These are phyloP conservation scores for Aphaenogaster floridana DNA, from an alignment of 1,140 invertebrate genomes.

Conservation along the genomic window DNA sequence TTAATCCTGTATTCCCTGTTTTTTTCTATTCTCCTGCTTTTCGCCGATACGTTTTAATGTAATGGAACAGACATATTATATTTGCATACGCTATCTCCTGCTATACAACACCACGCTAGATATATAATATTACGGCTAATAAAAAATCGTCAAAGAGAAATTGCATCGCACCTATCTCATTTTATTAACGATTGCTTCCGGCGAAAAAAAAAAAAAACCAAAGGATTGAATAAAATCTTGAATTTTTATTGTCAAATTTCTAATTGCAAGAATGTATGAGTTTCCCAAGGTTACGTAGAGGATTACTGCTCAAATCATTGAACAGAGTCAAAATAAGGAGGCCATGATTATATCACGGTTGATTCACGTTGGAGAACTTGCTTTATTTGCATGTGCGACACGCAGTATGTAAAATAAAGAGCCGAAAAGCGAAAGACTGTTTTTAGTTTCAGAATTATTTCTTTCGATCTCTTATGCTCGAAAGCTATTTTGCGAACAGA, in stretches of 20 bases:
- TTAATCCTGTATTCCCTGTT: conserved; percentile 41
- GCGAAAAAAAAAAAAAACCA: neutral
- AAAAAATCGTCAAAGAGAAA: conserved; percentile 1
- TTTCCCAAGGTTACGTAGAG: neutral
- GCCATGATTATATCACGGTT: conserved; percentile 73
- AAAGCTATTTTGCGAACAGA: neutral
- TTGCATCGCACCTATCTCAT: neutral
- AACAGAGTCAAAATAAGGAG: conserved; percentile 82
- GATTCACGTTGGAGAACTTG: conserved; percentile 51
- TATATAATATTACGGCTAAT: neutral
- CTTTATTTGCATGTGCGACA: conserved; percentile 23
- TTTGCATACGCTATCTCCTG: conserved; percentile 32
- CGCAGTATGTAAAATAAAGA: conserved; percentile 33
- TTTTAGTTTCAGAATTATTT: conserved; percentile 17
- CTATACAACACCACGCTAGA: neutral
- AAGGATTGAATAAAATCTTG: neutral
- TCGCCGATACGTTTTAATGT: conserved; percentile 57
- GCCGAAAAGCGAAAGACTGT: conserved; percentile 36
- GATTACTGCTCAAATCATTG: conserved; percentile 14
- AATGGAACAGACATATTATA: conserved; percentile 46
- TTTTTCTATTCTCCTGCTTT: conserved; percentile 34
- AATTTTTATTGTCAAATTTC: conserved; percentile 2
- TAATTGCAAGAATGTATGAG: neutral
- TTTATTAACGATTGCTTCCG: neutral
- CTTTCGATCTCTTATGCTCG: neutral